Percentiles rank a stretch among this genome's conserved stretches.
Conservation (phyloP, 2,797 vertebrate genomes). For the Sus cebifrons region DNA sequence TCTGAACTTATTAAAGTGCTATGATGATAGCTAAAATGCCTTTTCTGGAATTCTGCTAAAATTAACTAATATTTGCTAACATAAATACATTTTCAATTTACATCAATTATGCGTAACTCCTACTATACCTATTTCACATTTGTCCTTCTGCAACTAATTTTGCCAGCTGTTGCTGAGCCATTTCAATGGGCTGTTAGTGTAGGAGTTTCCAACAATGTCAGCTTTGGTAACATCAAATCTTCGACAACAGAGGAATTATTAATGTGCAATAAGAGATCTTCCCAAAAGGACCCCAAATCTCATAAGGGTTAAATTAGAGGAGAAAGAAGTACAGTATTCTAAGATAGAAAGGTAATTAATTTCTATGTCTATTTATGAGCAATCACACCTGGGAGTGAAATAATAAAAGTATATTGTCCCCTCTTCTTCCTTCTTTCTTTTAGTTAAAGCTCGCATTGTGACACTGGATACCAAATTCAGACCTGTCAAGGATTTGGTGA, state of each 20-base stretch:
- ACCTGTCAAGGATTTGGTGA: conserved; percentile 86
- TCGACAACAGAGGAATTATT: background rate
- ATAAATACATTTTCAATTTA: background rate
- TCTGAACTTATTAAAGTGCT: background rate
- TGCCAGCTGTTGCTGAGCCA: background rate
- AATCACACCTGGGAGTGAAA: background rate
- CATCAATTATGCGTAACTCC: background rate
- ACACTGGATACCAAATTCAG: conserved; percentile 87
- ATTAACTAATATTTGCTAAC: conserved; percentile 8
- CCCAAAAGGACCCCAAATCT: background rate
- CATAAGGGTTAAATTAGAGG: background rate
- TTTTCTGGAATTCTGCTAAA: conserved; percentile 53
- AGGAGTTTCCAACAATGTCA: background rate
- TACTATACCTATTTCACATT: background rate
- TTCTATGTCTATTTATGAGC: background rate
- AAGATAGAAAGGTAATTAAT: background rate
- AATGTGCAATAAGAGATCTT: background rate
- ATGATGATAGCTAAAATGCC: background rate
- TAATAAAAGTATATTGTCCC: background rate
- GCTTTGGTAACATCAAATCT: background rate
- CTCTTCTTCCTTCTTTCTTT: conserved; percentile 35
- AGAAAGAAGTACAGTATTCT: background rate
- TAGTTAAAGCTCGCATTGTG: conserved; percentile 88
- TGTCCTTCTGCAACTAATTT: background rate
- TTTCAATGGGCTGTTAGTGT: background rate